Percentiles rank a stretch among this genome's conserved stretches.
Evolutionary conservation across 2,113 vertebrate genomes (phyloP).

Genomic region (Phocoena phocoena): DNA sequence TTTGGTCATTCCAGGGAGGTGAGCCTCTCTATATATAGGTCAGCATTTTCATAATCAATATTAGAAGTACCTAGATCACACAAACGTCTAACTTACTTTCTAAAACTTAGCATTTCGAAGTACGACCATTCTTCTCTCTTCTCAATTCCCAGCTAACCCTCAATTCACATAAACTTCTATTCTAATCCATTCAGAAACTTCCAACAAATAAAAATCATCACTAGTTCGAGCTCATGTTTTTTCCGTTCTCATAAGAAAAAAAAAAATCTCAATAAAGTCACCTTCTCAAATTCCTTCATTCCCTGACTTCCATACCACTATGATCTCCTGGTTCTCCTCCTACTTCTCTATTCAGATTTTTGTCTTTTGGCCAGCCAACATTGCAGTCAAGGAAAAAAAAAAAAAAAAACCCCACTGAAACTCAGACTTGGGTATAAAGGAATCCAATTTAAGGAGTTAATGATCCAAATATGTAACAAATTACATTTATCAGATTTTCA

Average conservation of each 20-base stretch:
- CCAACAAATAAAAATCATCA: background rate
- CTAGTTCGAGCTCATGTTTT: background rate
- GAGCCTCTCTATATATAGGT: background rate
- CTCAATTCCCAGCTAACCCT: background rate
- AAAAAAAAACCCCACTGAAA: background rate
- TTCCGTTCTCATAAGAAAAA: background rate
- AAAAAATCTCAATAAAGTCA: background rate
- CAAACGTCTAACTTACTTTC: background rate
- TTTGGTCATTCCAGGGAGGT: background rate
- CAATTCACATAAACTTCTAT: background rate
- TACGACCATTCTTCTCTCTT: background rate
- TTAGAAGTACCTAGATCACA: background rate
- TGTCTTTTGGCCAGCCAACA: constrained; percentile 4
- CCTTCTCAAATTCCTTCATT: constrained; percentile 16
- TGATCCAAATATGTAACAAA: background rate
- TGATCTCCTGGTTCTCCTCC: background rate
- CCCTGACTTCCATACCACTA: background rate
- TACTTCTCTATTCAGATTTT: background rate
- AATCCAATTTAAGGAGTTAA: background rate
- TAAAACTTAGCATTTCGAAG: background rate
- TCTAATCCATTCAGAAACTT: background rate
- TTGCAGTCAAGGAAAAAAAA: background rate
- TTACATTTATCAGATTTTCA: background rate
- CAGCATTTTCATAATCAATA: background rate
- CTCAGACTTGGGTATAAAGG: background rate